Evolutionary conservation across 2,888 invertebrate genomes (phyloP).

Genomic region (Meteorus cinctellus): DNA sequence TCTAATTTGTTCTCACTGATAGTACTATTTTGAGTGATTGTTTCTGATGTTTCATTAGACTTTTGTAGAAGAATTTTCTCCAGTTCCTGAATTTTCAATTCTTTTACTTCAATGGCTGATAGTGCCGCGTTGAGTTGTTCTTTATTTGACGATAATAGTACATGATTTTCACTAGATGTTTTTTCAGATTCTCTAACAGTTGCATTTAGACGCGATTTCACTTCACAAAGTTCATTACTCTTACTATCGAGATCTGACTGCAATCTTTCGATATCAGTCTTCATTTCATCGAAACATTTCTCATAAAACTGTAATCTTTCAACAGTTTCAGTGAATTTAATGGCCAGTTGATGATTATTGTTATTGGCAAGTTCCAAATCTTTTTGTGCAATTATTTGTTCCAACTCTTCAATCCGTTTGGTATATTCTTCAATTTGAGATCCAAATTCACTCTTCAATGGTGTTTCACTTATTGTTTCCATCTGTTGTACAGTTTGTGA

Average conservation of each 20-base stretch:
- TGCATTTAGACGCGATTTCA: slow-evolving; percentile 42
- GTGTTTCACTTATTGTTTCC: slow-evolving; percentile 42
- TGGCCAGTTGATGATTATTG: slow-evolving; percentile 43
- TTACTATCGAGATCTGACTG: slow-evolving; percentile 42
- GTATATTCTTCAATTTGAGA: background rate
- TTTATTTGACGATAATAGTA: background rate
- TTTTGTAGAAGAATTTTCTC: background rate
- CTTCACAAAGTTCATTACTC: slow-evolving; percentile 37
- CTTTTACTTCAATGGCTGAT: background rate
- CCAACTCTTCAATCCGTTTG: slow-evolving; percentile 56
- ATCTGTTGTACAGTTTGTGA: background rate
- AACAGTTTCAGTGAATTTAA: slow-evolving; percentile 6
- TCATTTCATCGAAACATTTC: slow-evolving; percentile 69
- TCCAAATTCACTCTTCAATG: slow-evolving; percentile 7
- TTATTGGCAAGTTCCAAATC: slow-evolving; percentile 65
- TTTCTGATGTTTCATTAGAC: background rate
- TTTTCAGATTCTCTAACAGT: background rate
- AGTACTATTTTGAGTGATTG: background rate
- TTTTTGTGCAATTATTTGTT: slow-evolving; percentile 66
- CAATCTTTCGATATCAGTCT: slow-evolving; percentile 65
- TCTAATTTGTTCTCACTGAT: background rate
- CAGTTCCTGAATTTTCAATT: background rate
- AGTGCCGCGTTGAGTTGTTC: background rate
- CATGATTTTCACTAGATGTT: background rate
- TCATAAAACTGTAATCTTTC: slow-evolving; percentile 41